Evolutionary conservation across 2,797 vertebrate species (phyloP).

Genomic region (Ptychadena robeensis): DNA sequence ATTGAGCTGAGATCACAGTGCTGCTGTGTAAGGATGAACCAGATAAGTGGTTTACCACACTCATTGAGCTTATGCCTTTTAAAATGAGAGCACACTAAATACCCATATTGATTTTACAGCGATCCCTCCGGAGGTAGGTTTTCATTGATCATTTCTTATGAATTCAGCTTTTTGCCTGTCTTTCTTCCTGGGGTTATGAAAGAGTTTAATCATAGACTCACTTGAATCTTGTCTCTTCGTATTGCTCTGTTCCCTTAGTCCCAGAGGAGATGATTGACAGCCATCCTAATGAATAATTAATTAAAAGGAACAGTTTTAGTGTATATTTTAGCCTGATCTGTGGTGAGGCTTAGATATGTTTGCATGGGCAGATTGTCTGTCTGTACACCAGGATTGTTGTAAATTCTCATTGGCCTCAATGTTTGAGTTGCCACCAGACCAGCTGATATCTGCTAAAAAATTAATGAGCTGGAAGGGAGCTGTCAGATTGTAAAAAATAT

Average conservation of each 20-base stretch:
- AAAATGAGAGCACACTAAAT: background rate
- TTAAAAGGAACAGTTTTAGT: background rate
- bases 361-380: background rate
- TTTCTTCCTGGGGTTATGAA: conserved; percentile 20
- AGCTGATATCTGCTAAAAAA: background rate
- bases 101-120: conserved; percentile 20
- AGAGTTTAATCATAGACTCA: conserved; percentile 33
- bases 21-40: background rate
- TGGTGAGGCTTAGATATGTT: background rate
- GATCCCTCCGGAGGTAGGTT: conserved; percentile 36
- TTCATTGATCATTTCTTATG: conserved; percentile 70
- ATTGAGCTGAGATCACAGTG: conserved; percentile 31
- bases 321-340: background rate
- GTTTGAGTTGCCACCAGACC: background rate
- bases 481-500: background rate
- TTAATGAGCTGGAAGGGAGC: background rate
- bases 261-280: conserved; percentile 22
- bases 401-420: background rate
- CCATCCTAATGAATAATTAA: conserved; percentile 11
- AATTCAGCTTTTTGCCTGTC: conserved; percentile 58
- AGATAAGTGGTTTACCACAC: conserved; percentile 7
- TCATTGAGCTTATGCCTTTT: background rate
- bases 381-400: background rate
- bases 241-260: conserved; percentile 16
- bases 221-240: conserved; percentile 14